Evolutionary conservation across 2,888 invertebrate genomes (phyloP), one percentile per base, ranked within the genome.

Genomic region (Flexamia atlantica): DNA sequence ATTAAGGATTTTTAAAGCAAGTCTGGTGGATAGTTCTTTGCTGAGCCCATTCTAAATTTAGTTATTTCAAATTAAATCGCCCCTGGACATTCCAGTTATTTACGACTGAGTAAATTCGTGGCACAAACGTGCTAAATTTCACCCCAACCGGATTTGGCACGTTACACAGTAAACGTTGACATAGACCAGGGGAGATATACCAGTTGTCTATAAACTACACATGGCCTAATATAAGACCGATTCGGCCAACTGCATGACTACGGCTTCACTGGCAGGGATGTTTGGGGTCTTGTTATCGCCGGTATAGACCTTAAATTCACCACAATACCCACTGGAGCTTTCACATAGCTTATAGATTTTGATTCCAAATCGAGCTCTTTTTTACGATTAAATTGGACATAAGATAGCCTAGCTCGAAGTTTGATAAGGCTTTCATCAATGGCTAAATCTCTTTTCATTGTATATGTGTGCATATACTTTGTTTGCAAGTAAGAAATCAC

Each of bases 371-470:
- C 42, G 7, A 12, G 74, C 46, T 23, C 46, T 9, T 20, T 74
- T 74, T 46, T 40, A 20, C 4, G 74, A 32, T 74, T 74, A 46
- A 23, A 74, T 74, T 74, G 74, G 10, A 74, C n/a, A 20, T 74
- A 74, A 10, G 42, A 40, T 7, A 74, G 46, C 14, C 74, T 40
- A 23, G 74, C 74, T 74, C 74, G 20, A n/a, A 74, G 7, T 25
- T 74, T 74, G 3, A 74, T 46, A 4, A 74, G 7, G 20, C 74
- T 40, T 42, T 74, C 74, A 74, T 74, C 74, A 74, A 42, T 74
- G 4, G 42, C 74, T 4, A 74, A 42, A 70, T 70, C n/a, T 25
- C 4, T 10, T 25, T 64, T 32, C 9, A 32, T 12, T 2, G n/a
- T 70, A 17, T 70, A 32, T 7, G 23, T 36, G 17, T 30, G n/a